These are phyloP conservation scores for Cosmia trapezina DNA, from an alignment of 2,888 invertebrate genomes.

Conservation along the genomic window DNA sequence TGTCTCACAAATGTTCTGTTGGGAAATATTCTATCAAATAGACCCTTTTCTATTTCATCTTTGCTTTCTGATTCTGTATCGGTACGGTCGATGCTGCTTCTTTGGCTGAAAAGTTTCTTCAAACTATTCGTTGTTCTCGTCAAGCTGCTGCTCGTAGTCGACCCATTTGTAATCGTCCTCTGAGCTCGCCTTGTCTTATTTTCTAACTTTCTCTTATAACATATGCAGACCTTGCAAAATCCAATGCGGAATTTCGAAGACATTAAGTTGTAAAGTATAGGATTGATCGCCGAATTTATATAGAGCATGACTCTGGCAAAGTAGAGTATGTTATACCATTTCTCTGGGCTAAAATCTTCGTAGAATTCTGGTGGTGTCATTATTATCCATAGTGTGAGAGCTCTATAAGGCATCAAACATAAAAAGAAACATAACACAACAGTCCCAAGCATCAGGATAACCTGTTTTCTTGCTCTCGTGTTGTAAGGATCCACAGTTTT, in stretches of 20 bases:
- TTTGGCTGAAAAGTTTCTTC: conserved; percentile 87
- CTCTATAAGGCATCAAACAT: conserved; percentile 96
- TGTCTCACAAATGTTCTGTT: conserved; percentile 83
- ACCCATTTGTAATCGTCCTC: conserved; percentile 91
- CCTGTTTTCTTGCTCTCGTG: conserved; percentile 94
- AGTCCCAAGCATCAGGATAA: conserved; percentile 96
- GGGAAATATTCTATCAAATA: conserved; percentile 82
- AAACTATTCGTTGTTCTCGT: conserved; percentile 91
- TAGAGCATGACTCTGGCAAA: conserved; percentile 96
- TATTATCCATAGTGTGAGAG: conserved; percentile 95
- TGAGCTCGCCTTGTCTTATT: conserved; percentile 83
- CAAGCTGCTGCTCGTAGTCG: conserved; percentile 91
- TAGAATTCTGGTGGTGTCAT: conserved; percentile 93
- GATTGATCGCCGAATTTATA: conserved; percentile 97
- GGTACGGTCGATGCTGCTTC: conserved; percentile 84
- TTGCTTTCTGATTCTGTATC: conserved; percentile 79
- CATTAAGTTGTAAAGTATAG: conserved; percentile 97
- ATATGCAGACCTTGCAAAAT: conserved; percentile 93
- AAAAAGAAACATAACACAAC: conserved; percentile 97
- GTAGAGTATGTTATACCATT: conserved; percentile 95
- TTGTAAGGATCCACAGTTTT: conserved; percentile 94
- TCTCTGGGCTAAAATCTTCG: conserved; percentile 93
- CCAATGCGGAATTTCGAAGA: conserved; percentile 97
- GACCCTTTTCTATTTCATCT: conserved; percentile 74
- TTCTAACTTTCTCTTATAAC: conserved; percentile 85